Conservation (phyloP, 2,113 vertebrate species). For the Bostrychus sinensis region DNA sequence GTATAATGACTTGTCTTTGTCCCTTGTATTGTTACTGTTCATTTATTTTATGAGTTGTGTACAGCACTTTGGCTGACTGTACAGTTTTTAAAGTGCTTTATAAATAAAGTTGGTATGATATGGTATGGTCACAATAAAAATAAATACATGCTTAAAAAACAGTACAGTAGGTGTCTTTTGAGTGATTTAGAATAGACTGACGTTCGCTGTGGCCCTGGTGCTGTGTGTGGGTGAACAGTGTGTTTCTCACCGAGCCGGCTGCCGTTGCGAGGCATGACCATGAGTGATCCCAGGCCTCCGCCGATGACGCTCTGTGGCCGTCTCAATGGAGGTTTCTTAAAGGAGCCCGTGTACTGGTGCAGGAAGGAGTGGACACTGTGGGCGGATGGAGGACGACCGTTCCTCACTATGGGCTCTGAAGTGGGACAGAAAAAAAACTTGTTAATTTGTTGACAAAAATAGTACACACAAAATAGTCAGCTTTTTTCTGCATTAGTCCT, state of each 20-base stretch:
- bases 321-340: slow-evolving; percentile 92
- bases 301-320: slow-evolving; percentile 95
- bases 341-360: slow-evolving; percentile 94
- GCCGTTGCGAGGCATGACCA: slow-evolving; percentile 93
- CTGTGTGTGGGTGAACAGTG: not conserved
- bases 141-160: no score
- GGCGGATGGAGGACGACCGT: slow-evolving; percentile 91
- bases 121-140: no score
- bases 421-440: slow-evolving; percentile 23
- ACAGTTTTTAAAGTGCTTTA: no score
- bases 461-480: no score
- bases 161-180: no score
- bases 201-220: not conserved
- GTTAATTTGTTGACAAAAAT: not conserved
- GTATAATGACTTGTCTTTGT: no score
- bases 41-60: no score
- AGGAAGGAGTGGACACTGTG: slow-evolving; percentile 98
- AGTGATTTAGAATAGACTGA: no score
- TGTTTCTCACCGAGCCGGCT: slow-evolving; percentile 89
- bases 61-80: no score
- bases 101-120: no score
- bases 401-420: slow-evolving; percentile 94
- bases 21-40: no score
- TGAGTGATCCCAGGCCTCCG: slow-evolving; percentile 92
- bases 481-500: not conserved